Conservation (phyloP, 2,797 vertebrate genomes). For the Macropodus opercularis region DNA sequence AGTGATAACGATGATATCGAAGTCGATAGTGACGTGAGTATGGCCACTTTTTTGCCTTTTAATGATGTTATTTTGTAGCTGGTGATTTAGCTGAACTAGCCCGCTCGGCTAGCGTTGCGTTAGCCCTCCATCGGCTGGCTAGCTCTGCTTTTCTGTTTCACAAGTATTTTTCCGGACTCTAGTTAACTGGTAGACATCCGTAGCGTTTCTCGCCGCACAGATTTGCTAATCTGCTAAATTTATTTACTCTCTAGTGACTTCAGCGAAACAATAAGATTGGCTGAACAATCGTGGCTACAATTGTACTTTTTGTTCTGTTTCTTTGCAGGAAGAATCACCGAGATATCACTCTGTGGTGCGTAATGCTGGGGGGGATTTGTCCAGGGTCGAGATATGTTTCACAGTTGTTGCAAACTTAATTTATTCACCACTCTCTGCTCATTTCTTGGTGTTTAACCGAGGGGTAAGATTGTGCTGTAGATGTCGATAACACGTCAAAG, state of each 20-base stretch:
- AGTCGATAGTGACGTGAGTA: slow-evolving; percentile 99
- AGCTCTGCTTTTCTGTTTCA: slow-evolving; percentile 47
- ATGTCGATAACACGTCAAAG: neutral
- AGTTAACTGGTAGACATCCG: slow-evolving; percentile 17
- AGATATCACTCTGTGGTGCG: slow-evolving; percentile 92
- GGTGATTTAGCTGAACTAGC: slow-evolving; percentile 67
- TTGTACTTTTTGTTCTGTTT: slow-evolving; percentile 83
- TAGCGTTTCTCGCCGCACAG: neutral
- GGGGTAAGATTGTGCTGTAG: neutral
- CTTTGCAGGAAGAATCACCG: slow-evolving; percentile 92
- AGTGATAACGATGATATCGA: slow-evolving; percentile 99
- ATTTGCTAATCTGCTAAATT: slow-evolving; percentile 3
- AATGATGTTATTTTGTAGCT: slow-evolving; percentile 43
- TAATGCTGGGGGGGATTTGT: slow-evolving; percentile 77
- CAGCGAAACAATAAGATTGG: slow-evolving; percentile 50
- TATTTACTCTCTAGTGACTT: slow-evolving; percentile 36
- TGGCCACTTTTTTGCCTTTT: slow-evolving; percentile 28
- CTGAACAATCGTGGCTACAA: slow-evolving; percentile 77
- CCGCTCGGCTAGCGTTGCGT: slow-evolving; percentile 67
- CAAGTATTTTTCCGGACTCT: slow-evolving; percentile 42
- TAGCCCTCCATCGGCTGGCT: slow-evolving; percentile 62
- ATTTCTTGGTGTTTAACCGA: slow-evolving; percentile 8
- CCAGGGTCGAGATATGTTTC: slow-evolving; percentile 51
- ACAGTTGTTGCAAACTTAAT: slow-evolving; percentile 37
- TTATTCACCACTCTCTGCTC: slow-evolving; percentile 20